Conservation (phyloP, 2,797 vertebrate genomes). For the Urophycis tenuis region DNA sequence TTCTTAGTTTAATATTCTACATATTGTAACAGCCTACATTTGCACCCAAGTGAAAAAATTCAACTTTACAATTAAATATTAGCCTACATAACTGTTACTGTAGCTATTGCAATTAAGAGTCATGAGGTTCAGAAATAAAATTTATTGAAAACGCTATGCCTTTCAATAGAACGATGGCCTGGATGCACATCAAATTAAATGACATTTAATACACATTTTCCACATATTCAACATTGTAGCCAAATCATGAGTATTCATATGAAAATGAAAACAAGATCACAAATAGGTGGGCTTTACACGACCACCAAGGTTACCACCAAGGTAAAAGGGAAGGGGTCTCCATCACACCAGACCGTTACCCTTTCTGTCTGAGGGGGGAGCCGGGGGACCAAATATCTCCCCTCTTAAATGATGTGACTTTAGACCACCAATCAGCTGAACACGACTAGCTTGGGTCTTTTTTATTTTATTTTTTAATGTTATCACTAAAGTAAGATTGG, state of each 20-base stretch:
- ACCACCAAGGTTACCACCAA: not conserved
- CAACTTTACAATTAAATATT: not conserved
- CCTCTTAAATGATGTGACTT: too few relatives aligned
- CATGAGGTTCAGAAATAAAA: not conserved
- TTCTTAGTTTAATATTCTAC: not conserved
- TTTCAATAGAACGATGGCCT: not conserved
- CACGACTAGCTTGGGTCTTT: too few relatives aligned
- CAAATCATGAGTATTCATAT: not conserved
- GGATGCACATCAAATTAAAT: not conserved
- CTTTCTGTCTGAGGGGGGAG: not conserved
- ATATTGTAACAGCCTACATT: not conserved
- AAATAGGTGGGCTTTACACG: not conserved
- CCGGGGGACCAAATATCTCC: not conserved
- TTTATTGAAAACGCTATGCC: not conserved
- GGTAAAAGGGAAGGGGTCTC: not conserved
- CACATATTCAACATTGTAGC: too few relatives aligned
- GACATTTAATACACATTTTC: not conserved
- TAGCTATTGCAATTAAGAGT: not conserved
- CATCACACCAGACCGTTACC: not conserved
- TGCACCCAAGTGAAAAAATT: not conserved
- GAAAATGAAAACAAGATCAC: not conserved
- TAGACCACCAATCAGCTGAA: too few relatives aligned
- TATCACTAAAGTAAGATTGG: too few relatives aligned
- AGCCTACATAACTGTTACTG: not conserved
- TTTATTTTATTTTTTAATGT: too few relatives aligned